Conservation (phyloP, 2,797 vertebrate genomes). For the Babyrousa celebensis region DNA sequence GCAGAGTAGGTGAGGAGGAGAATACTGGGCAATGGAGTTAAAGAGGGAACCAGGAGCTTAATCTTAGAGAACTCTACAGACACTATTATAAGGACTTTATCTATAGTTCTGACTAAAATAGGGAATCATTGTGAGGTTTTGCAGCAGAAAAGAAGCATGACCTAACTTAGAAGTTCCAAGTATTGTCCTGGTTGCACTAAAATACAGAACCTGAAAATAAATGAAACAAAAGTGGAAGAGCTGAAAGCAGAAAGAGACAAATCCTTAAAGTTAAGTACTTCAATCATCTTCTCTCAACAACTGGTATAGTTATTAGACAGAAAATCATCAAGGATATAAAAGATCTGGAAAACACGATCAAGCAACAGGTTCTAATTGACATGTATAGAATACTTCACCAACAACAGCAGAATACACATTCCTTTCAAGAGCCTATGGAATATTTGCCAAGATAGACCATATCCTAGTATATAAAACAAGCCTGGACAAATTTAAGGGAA, state of each 20-base stretch:
- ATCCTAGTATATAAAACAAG: slow-evolving; percentile 53
- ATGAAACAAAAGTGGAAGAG: slow-evolving; percentile 24
- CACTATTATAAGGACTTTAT: neutral
- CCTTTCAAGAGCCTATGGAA: slow-evolving; percentile 11
- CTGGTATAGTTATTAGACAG: slow-evolving; percentile 13
- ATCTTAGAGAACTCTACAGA: neutral
- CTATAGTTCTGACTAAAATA: slow-evolving; percentile 49
- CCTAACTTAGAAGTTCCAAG: neutral
- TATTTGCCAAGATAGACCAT: neutral
- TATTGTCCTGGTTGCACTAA: neutral
- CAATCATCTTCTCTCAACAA: neutral
- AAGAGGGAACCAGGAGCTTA: neutral
- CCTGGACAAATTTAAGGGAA: neutral
- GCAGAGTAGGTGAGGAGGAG: neutral
- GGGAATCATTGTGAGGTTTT: neutral
- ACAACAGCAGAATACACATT: neutral
- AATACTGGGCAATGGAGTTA: neutral
- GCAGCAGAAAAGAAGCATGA: neutral
- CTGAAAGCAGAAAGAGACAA: neutral
- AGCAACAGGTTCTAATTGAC: neutral
- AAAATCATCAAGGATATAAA: neutral
- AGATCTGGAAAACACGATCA: slow-evolving; percentile 7
- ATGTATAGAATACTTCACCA: neutral
- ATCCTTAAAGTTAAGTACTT: neutral
- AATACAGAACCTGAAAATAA: slow-evolving; percentile 59